Conservation (phyloP, 2,888 invertebrate species). For the Sinotaia quadrata region DNA sequence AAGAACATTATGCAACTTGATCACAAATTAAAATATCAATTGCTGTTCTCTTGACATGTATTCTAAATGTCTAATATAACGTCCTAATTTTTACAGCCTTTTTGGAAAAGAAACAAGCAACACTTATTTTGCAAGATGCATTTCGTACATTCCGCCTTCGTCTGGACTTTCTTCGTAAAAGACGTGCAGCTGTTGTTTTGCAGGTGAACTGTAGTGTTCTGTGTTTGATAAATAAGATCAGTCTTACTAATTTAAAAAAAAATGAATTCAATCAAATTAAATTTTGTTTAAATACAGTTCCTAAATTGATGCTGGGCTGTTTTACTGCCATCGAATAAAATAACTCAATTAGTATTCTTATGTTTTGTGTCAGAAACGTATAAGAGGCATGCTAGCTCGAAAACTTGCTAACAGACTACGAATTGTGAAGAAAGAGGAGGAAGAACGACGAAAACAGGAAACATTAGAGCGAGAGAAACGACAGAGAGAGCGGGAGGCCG, state of each 20-base stretch:
- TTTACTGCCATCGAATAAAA: neutral
- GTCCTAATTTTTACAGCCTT: constrained; percentile 43
- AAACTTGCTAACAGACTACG: constrained; percentile 46
- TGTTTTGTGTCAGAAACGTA: constrained; percentile 42
- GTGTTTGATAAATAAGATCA: no score
- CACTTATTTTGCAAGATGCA: constrained; percentile 56
- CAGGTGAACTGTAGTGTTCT: constrained; percentile 47
- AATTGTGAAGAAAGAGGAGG: constrained; percentile 54
- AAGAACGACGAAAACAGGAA: constrained; percentile 53
- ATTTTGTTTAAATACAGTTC: neutral
- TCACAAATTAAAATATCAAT: no score
- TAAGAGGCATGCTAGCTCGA: constrained; percentile 55
- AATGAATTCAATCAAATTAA: no score
- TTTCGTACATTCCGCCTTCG: constrained; percentile 58
- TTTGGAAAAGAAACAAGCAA: constrained; percentile 51
- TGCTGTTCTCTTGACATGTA: no score
- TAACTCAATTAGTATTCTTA: neutral
- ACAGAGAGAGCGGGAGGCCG: constrained; percentile 50
- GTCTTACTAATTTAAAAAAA: no score
- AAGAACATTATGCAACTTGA: no score
- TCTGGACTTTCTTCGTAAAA: constrained; percentile 53
- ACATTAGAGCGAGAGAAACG: constrained; percentile 48
- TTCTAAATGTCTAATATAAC: no score
- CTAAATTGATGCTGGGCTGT: neutral
- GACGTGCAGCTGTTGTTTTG: constrained; percentile 56